Percentiles rank a stretch among this genome's conserved stretches.
phyloP scores from a whole-genome alignment of 2,113 vertebrate species.

The Nettapus auritus region DNA sequence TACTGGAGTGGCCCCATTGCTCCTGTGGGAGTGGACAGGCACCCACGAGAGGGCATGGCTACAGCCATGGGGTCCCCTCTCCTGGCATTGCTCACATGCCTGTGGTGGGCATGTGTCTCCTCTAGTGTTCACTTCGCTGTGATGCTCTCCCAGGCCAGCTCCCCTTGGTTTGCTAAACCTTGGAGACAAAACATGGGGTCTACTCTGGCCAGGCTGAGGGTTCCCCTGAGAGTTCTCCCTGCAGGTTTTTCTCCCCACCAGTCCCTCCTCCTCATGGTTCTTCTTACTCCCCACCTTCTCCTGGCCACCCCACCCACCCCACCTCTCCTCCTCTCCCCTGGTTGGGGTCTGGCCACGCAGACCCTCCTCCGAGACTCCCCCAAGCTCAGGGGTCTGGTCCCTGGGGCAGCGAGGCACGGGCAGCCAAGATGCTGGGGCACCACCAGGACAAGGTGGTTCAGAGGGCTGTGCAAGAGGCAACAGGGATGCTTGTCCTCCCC shows the following conservation, averaged over 20 bases:
- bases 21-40: not conserved
- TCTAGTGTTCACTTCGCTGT: not conserved
- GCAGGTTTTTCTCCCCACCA: not conserved
- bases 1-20: not conserved
- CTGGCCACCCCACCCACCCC: not conserved
- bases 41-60: not conserved
- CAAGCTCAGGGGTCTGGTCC: not conserved
- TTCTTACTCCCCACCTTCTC: not conserved
- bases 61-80: not conserved
- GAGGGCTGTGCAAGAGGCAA: not conserved
- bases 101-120: rapidly evolving
- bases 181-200: not conserved
- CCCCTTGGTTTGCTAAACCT: not conserved
- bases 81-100: not conserved
- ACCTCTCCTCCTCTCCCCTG: not conserved
- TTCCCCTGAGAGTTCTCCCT: not conserved
- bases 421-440: not conserved
- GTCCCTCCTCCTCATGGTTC: not conserved
- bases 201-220: not conserved
- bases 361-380: not conserved
- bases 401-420: not conserved
- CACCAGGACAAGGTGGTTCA: not conserved
- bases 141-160: not conserved
- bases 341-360: not conserved
- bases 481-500: not conserved